Base-by-base conservation (phyloP, 2,113 vertebrate species). In the Callospermophilus lateralis region DNA sequence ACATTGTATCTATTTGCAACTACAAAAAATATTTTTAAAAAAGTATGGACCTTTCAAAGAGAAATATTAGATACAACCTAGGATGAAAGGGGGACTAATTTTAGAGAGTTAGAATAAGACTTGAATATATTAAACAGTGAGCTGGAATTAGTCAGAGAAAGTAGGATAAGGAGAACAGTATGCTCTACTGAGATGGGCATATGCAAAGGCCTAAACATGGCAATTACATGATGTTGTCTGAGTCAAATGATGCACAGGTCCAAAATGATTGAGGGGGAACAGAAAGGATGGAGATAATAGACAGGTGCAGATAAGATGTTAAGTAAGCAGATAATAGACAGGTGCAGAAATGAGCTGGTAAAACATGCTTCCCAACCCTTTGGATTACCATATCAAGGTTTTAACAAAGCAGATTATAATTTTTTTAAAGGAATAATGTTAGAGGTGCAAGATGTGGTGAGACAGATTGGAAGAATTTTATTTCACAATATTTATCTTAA, bases 401-500 rank as follows among this genome's bases (percentile, higher is more conserved):
- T 95, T 45, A 84, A 53, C 68, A 91, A 34, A 86, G n/a, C 28
- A 65, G 17, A 58, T 80, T 10, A 77, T 68, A 51, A 3, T 34
- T 53, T 61, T 63, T 55, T 70, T 89, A 48, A 28, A 48, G 22
- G 51, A 93, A 63, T 67, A 22, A 58, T 58, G 42, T 70, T 91
- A 81, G 48, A 24, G 85, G 32, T 76, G 1, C 77, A 87, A 93
- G n/a, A 11, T 0, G 45, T 77, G 78, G 34, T 19, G 48, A 86
- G 72, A 39, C 15, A 80, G 55, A 30, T 11, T 73, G 42, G 13
- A 89, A 83, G 87, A 32, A 90, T 84, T 94, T 92, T 77, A 26
- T 58, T 89, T 85, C 45, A 65, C 48, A 88, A 91, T 55, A 74
- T 39, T 48, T 58, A 65, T 73, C 67, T 89, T 22, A 92, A 90